Conservation (phyloP, 2,888 invertebrate genomes). For the Plebejus melissa region DNA sequence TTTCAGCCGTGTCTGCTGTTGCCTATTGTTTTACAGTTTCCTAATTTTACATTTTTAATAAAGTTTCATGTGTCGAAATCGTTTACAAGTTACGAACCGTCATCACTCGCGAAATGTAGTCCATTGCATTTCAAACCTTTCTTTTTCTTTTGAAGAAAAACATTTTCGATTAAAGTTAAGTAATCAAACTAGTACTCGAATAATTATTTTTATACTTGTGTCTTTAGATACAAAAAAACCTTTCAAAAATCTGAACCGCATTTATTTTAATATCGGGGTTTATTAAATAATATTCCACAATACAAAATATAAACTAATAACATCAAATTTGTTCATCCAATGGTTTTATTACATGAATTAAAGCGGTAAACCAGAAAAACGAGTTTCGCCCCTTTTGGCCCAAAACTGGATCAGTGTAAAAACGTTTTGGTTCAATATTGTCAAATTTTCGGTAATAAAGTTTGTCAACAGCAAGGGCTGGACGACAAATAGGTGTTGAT, state of each 20-base stretch:
- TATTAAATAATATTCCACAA: not conserved
- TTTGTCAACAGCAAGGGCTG: conserved; percentile 76
- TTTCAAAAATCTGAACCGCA: not conserved
- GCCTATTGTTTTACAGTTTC: conserved; percentile 67
- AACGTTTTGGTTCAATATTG: conserved; percentile 70
- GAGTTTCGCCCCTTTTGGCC: conserved; percentile 65
- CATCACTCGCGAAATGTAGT: not conserved
- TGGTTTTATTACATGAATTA: conserved; percentile 25
- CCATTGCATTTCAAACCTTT: too few relatives aligned
- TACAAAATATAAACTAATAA: conserved; percentile 14
- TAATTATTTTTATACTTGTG: too few relatives aligned
- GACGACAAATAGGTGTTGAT: conserved; percentile 73
- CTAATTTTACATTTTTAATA: conserved; percentile 60
- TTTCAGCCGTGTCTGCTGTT: conserved; percentile 53
- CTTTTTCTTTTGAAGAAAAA: too few relatives aligned
- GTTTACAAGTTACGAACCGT: conserved; percentile 28
- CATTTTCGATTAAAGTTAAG: too few relatives aligned
- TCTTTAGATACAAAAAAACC: too few relatives aligned
- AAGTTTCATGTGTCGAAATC: conserved; percentile 40
- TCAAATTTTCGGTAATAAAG: conserved; percentile 76
- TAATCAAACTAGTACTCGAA: too few relatives aligned
- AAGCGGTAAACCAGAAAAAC: conserved; percentile 58
- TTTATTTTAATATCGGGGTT: conserved; percentile 16
- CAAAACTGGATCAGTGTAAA: conserved; percentile 70
- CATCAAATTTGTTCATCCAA: conserved; percentile 7